Conservation (phyloP, 2,888 invertebrate genomes). For the Gibbula magus region DNA sequence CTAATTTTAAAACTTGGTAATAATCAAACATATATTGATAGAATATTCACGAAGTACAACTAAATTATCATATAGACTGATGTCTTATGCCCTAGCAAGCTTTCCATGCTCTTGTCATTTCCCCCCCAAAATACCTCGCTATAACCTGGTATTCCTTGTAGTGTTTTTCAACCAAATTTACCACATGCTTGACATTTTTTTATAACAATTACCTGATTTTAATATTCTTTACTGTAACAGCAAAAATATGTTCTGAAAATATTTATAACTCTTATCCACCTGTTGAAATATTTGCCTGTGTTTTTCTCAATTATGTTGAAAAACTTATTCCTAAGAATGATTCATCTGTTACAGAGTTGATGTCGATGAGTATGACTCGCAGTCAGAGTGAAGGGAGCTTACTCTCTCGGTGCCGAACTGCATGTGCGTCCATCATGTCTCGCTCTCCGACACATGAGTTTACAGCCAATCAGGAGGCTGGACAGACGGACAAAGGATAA, state of each 20-base stretch:
- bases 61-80: too few species aligned
- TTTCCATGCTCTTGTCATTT: too few species aligned
- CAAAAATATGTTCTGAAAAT: not conserved
- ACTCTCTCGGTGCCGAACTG: constrained; percentile 35
- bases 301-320: too few species aligned
- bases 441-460: constrained; percentile 32
- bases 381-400: constrained; percentile 53
- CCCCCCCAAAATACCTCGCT: too few species aligned
- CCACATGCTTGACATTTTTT: not conserved
- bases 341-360: not conserved
- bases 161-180: too few species aligned
- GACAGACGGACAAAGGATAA: not conserved
- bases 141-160: too few species aligned
- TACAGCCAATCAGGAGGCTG: not conserved
- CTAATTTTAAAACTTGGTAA: too few species aligned
- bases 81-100: too few species aligned
- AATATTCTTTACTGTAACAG: not conserved
- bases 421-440: constrained; percentile 26
- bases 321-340: too few species aligned
- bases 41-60: too few species aligned
- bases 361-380: constrained; percentile 25
- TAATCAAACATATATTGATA: too few species aligned
- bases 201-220: not conserved
- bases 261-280: not conserved
- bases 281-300: not conserved